Evolutionary conservation across 2,797 vertebrate species (phyloP).

Genomic region (Coregonus sp.): DNA sequence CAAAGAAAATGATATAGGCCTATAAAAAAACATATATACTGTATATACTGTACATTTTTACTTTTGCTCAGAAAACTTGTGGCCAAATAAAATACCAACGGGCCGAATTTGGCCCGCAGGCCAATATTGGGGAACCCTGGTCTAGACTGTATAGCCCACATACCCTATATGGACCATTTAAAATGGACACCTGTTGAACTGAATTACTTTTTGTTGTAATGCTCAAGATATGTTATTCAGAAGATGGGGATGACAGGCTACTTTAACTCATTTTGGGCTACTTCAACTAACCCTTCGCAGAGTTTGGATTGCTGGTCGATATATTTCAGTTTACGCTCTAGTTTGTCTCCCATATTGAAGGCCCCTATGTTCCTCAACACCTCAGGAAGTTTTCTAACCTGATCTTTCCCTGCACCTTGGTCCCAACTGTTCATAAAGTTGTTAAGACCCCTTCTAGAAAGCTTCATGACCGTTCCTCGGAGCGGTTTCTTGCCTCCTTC

Average conservation of each 20-base stretch:
- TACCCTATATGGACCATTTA: background rate
- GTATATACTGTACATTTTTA: too few relatives aligned
- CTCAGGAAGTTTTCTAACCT: slow-evolving; percentile 32
- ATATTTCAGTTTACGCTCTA: slow-evolving; percentile 41
- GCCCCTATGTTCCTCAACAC: rapidly evolving
- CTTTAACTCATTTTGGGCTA: background rate
- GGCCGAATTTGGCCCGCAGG: too few relatives aligned
- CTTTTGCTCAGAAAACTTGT: too few relatives aligned
- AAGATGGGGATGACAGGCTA: background rate
- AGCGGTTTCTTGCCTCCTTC: rapidly evolving
- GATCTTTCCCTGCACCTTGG: rapidly evolving
- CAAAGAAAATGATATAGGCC: too few relatives aligned
- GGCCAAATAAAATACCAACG: too few relatives aligned
- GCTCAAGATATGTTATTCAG: background rate
- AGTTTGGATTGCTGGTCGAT: slow-evolving; percentile 21
- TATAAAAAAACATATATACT: too few relatives aligned
- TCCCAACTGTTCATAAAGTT: slow-evolving; percentile 31
- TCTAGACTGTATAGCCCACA: too few relatives aligned
- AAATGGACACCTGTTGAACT: background rate
- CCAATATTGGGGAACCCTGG: too few relatives aligned
- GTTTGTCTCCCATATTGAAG: rapidly evolving
- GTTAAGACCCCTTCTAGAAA: background rate
- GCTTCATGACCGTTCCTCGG: rapidly evolving
- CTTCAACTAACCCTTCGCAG: background rate
- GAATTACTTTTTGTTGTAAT: background rate